A percentile compares a stretch with the other conserved stretches of the same genome.
These are phyloP conservation scores for Crambe crambe DNA, from an alignment of 37 sponge, comb jelly and placozoan genomes.

Conservation along the genomic window DNA sequence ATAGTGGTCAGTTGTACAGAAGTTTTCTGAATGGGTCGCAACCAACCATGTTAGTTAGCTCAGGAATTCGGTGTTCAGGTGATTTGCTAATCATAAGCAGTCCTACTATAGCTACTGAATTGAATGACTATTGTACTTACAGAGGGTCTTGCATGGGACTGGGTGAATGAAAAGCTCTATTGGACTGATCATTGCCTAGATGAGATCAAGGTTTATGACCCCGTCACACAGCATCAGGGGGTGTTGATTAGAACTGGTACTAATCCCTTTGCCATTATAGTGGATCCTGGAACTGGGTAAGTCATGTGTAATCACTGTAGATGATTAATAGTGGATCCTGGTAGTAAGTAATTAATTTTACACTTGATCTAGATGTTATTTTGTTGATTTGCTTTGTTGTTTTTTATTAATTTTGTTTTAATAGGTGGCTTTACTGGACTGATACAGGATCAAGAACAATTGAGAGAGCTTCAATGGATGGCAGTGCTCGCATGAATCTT, in stretches of 20 bases:
- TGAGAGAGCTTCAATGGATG: slow-evolving; percentile 68
- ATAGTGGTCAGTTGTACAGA: slow-evolving; percentile 5
- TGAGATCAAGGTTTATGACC: slow-evolving; percentile 30
- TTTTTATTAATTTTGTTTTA: not conserved
- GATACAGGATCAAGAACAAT: slow-evolving; percentile 60
- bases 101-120: not conserved
- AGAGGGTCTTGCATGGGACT: slow-evolving; percentile 70
- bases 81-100: not conserved
- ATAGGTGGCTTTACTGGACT: slow-evolving; percentile 62
- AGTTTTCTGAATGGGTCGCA: slow-evolving; percentile 11
- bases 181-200: slow-evolving; percentile 50
- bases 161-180: slow-evolving; percentile 64
- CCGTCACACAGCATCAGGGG: slow-evolving; percentile 32
- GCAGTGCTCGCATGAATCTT: slow-evolving; percentile 16
- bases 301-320: not conserved
- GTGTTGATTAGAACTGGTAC: slow-evolving; percentile 22
- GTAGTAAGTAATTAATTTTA: too few species aligned
- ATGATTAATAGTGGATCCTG: too few species aligned
- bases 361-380: not conserved
- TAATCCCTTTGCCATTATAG: not conserved
- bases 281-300: slow-evolving; percentile 21
- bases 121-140: too few species aligned
- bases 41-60: not conserved
- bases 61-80: slow-evolving; percentile 17
- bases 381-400: not conserved